Evolutionary conservation across 23 tunicate species (phyloP).

Genomic region (Styela plicata): DNA sequence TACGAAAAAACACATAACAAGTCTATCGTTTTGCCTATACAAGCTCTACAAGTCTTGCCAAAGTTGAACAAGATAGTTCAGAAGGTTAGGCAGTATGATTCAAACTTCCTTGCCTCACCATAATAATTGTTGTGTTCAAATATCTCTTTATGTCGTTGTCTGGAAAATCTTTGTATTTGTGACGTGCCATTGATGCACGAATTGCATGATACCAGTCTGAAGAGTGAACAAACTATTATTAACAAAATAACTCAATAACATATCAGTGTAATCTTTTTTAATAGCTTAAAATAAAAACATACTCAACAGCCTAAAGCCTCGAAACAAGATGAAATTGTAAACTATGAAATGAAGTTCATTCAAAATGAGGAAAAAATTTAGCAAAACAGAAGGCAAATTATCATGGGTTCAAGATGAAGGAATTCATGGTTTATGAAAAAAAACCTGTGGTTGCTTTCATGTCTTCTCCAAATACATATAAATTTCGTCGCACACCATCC

Average conservation of each 20-base stretch:
- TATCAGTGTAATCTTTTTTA: too few species aligned
- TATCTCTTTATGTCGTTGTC: conserved; percentile 49
- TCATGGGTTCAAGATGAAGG: not conserved
- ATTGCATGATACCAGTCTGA: conserved; percentile 96
- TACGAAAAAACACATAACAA: too few species aligned
- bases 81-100: too few species aligned
- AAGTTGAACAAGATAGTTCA: too few species aligned
- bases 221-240: too few species aligned
- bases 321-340: not conserved
- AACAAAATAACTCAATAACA: too few species aligned
- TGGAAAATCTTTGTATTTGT: conserved; percentile 65
- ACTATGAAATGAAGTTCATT: not conserved
- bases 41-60: too few species aligned
- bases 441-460: conserved; percentile 61
- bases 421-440: too few species aligned
- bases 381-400: not conserved
- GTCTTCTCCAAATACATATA: conserved; percentile 75
- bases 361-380: not conserved
- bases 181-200: conserved; percentile 69
- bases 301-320: too few species aligned
- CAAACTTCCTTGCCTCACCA: conserved; percentile 42
- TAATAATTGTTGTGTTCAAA: conserved; percentile 58
- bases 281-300: too few species aligned
- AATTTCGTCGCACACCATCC: conserved; percentile 63
- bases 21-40: too few species aligned